Base-by-base conservation (phyloP, 1,140 invertebrate genomes). In the Euwallacea fornicatus region DNA sequence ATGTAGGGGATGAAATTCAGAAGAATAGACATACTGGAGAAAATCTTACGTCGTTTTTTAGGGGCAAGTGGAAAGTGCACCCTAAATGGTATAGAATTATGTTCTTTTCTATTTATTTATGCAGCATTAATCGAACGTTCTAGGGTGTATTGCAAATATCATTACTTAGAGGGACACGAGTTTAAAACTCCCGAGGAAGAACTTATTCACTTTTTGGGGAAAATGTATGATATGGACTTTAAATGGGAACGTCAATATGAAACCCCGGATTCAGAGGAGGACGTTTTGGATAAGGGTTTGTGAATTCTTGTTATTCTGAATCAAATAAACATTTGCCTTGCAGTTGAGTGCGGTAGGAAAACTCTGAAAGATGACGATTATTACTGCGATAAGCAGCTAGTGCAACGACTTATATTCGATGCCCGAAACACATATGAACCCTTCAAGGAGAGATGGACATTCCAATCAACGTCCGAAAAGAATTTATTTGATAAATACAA, bases 111-210 rank as follows among this genome's bases (percentile, higher is more conserved):
- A 33, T 33, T 33, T 33, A 33, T 4, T 33, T 33, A 2, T 4
- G 4, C 21, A 33, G 46, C 46, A 7, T 4, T 46, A 54, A 8
- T 50, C 41, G 21, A 33, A 33, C 42, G 2, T 78, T 81, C 60
- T 71, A 90, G 89, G 90, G 88, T 91, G 0, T 96, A 95, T 78
- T 95, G 94, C 81, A 91, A 93, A 74, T 95, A 93, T 81, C 92
- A 94, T 78, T 92, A 93, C 78, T 81, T 90, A 58, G 89, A 91
- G 79, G 88, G 87, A 0, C 88, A 91, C 72, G 86, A 89, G 70
- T 92, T 91, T 73, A 79, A 86, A 8, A 88, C 82, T 11, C 85
- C 90, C 2, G 92, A 95, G 81, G 85, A 87, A 0, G 91, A 93
- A 78, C 75, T 95, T 7, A 82, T 86, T 9, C 88, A 93, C 74